These are phyloP conservation scores for Corythornis cristatus DNA, from an alignment of 2,113 vertebrate species.

Conservation along the genomic window DNA sequence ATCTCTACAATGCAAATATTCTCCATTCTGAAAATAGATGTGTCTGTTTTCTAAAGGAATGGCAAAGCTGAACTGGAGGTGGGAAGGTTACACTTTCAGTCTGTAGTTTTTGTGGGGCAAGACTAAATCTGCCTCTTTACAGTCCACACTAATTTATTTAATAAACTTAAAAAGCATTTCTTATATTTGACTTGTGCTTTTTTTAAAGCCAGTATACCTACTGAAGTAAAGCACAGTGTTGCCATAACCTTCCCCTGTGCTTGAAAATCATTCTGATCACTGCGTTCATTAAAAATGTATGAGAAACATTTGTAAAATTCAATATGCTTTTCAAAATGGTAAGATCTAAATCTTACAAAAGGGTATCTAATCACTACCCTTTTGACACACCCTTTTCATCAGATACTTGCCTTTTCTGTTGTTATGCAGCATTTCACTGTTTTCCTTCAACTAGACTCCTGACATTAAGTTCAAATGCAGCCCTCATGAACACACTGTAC, in stretches of 20 bases:
- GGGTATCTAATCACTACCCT: neutral
- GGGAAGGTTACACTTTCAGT: neutral
- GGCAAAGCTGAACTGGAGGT: neutral
- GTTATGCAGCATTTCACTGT: neutral
- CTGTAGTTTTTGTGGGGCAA: neutral
- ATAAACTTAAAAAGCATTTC: neutral
- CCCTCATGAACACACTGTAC: neutral
- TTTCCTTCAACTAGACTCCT: neutral
- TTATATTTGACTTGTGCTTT: neutral
- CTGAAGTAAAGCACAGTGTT: neutral
- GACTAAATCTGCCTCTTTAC: neutral
- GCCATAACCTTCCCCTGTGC: neutral
- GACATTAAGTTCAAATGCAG: neutral
- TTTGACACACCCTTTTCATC: neutral
- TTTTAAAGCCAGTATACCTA: neutral
- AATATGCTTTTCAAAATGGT: neutral
- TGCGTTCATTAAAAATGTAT: neutral
- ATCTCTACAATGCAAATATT: neutral
- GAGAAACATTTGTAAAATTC: neutral
- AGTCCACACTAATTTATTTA: neutral
- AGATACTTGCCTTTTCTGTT: neutral
- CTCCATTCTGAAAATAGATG: neutral
- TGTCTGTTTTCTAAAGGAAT: neutral
- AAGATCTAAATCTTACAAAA: neutral
- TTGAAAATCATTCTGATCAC: neutral